phyloP scores from a whole-genome alignment of 2,888 invertebrate species.

The Drosophila kuntzei region DNA sequence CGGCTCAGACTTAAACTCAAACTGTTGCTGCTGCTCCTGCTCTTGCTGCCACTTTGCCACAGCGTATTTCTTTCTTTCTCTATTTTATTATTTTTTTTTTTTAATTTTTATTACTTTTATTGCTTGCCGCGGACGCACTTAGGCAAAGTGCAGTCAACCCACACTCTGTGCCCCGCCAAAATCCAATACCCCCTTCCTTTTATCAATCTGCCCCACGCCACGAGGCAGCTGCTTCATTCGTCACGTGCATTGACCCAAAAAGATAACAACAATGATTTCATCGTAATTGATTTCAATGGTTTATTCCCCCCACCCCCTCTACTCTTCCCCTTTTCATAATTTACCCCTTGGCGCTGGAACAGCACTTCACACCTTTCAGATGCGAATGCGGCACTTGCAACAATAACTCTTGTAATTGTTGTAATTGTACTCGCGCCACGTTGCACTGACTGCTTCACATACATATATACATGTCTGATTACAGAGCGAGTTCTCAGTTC shows the following conservation, averaged over 20 bases:
- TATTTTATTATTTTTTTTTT: background rate
- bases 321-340: background rate
- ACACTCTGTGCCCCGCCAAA: background rate
- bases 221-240: slow-evolving; percentile 48
- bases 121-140: slow-evolving; percentile 63
- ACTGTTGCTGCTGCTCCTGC: slow-evolving; percentile 15
- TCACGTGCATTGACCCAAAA: slow-evolving; percentile 66
- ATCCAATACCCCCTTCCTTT: background rate
- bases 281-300: slow-evolving; percentile 64
- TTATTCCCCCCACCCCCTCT: background rate
- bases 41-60: slow-evolving; percentile 40
- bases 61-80: background rate
- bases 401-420: slow-evolving; percentile 36
- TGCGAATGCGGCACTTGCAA: slow-evolving; percentile 38
- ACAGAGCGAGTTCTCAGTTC: background rate
- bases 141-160: slow-evolving; percentile 68
- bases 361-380: slow-evolving; percentile 51
- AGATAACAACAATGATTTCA: slow-evolving; percentile 64
- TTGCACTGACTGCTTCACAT: background rate
- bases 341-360: background rate
- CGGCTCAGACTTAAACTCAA: slow-evolving; percentile 4
- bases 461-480: background rate
- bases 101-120: slow-evolving; percentile 60
- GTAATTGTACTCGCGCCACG: slow-evolving; percentile 16
- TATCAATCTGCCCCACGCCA: slow-evolving; percentile 2